Conservation (phyloP, 2,888 invertebrate species). For the Torymus tubicola region DNA sequence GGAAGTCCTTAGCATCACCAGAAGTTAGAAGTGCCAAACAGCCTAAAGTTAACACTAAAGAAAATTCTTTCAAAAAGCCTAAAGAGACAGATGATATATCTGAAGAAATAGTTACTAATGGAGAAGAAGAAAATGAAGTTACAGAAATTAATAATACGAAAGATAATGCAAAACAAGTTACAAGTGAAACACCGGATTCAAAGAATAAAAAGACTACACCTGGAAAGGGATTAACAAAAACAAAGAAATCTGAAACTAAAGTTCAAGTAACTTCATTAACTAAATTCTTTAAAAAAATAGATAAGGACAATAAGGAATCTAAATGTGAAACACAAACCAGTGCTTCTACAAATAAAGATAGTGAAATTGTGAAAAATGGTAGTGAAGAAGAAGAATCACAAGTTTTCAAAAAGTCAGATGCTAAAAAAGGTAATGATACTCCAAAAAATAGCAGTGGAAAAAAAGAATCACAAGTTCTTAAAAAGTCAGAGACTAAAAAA, state of each 20-base stretch:
- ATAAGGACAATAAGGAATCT: conserved; percentile 56
- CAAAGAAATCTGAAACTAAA: conserved; percentile 48
- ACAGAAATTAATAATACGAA: conserved; percentile 22
- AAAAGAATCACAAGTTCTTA: conserved; percentile 12
- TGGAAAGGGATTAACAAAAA: conserved; percentile 52
- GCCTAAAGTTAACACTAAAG: conserved; percentile 66
- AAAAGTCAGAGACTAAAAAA: conserved; percentile 6
- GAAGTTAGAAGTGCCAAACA: conserved; percentile 66
- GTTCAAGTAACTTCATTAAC: conserved; percentile 60
- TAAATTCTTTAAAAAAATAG: conserved; percentile 65
- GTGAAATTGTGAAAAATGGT: conserved; percentile 15
- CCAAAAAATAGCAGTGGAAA: conserved; percentile 16
- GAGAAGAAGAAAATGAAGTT: conserved; percentile 31
- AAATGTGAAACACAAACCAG: conserved; percentile 28
- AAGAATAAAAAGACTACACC: conserved; percentile 52
- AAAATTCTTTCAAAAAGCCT: conserved; percentile 57
- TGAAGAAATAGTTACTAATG: conserved; percentile 19
- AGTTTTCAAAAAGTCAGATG: conserved; percentile 18
- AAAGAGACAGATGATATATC: conserved; percentile 32
- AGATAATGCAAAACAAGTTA: conserved; percentile 31
- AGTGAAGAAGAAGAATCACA: conserved; percentile 15
- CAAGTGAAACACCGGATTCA: conserved; percentile 43
- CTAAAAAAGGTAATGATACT: conserved; percentile 3
- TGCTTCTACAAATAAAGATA: conserved; percentile 9
- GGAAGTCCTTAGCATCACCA: conserved; percentile 66